Evolutionary conservation across 2,113 vertebrate genomes (phyloP).

Genomic region (Plecturocebus donacophilus): DNA sequence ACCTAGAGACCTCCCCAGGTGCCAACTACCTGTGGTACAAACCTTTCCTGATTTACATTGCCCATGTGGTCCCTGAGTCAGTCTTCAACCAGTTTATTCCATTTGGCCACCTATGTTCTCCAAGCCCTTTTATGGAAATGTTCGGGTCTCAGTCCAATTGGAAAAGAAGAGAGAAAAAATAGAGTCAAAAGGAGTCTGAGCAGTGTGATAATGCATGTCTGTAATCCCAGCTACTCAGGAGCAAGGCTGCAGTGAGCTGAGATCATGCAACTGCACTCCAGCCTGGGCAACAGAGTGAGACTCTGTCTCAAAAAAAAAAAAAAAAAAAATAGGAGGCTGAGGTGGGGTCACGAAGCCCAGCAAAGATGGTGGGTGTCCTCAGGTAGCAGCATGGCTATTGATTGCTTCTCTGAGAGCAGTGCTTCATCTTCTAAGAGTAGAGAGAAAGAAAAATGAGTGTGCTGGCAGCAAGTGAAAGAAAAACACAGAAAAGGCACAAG

Average conservation of each 20-base stretch:
- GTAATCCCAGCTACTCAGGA: too few species aligned
- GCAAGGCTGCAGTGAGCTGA: too few species aligned
- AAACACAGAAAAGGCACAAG: background rate
- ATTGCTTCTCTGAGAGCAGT: background rate
- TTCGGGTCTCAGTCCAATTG: background rate
- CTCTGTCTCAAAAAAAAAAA: background rate
- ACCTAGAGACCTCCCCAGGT: background rate
- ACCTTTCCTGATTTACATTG: background rate
- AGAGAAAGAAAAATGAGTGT: background rate
- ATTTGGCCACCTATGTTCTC: background rate
- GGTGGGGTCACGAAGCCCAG: background rate
- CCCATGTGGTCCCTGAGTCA: background rate
- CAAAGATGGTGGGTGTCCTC: background rate
- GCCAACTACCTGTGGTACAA: background rate
- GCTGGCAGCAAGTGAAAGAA: background rate
- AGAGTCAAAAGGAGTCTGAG: background rate
- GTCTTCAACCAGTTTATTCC: background rate
- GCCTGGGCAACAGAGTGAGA: too few species aligned
- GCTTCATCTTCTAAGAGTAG: background rate
- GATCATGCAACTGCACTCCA: too few species aligned
- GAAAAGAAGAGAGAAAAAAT: background rate
- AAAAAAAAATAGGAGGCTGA: background rate
- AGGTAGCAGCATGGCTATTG: too few species aligned
- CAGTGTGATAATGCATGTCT: too few species aligned
- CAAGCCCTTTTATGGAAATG: background rate